Evolutionary conservation across 1,140 invertebrate genomes (phyloP), one percentile per base, ranked within the genome.

Genomic region (Scaptomyza hsui): DNA sequence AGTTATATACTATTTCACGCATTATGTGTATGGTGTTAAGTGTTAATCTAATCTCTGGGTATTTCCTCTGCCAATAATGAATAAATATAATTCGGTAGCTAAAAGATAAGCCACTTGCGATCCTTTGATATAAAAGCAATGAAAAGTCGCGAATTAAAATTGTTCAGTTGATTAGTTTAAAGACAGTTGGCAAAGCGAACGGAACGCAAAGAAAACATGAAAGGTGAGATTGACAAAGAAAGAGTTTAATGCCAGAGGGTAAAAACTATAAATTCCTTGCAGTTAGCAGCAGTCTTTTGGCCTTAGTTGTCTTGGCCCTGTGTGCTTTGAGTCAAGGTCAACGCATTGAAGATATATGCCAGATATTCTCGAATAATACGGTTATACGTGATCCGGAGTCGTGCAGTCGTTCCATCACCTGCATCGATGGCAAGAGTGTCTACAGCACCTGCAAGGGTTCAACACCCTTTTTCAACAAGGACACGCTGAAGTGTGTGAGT

Each of bases 381-480:
- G 57, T 75, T 4, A 62, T 90, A 16, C 49, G 73, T 0, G 74
- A 85, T 49, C 89, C 89, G 10, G 82, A 80, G 2, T 85, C 82
- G 9, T 90, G 89, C 44, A 56, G 72, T 16, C 56, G 71, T 1
- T 90, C 71, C 10, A 90, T 90, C 5, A 81, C 49, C 9, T 90
- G 89, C 63, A 45, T 65, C 2, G 47, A 78, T 7, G 45, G 13
- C 2, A 55, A 59, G 5, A 75, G 74, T 12, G 13, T 52, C 35
- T 79, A 82, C 15, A 47, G 18, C 19, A 44, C 12, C 41, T 89
- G 86, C 15, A 12, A 48, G n/a, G 51, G 76, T 4, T 48, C 41
- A 15, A 89, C 75, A 1, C 72, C 86, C 0, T 89, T 72, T 32
- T 89, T 82, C 32, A 52, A 89, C 47, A 89, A 89, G 45, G 69